Percentiles rank a stretch among this genome's conserved stretches.
Evolutionary conservation across 2,888 invertebrate genomes (phyloP).

Genomic region (Pyrrhia umbra): DNA sequence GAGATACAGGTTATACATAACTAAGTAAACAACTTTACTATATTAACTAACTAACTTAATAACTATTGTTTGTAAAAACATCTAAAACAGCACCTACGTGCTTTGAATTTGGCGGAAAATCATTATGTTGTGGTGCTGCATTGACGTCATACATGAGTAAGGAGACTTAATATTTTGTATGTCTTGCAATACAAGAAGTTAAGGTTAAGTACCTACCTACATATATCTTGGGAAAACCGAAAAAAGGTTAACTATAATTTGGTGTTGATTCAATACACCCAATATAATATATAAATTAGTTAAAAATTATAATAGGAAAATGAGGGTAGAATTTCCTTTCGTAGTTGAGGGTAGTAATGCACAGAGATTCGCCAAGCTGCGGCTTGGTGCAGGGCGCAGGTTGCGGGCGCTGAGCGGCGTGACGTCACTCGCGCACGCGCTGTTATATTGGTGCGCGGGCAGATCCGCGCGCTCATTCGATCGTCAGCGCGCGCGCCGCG

Average conservation of each 20-base stretch:
- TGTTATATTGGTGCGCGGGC: constrained; percentile 76
- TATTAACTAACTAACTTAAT: constrained; percentile 10
- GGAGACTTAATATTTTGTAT: background rate
- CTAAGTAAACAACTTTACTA: background rate
- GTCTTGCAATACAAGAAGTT: background rate
- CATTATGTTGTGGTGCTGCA: background rate
- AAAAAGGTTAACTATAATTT: too few species aligned
- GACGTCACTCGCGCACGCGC: constrained; percentile 72
- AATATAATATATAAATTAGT: too few species aligned
- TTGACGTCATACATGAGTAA: constrained; percentile 20
- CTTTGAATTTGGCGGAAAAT: constrained; percentile 42
- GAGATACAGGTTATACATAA: too few species aligned
- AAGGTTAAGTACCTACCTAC: background rate
- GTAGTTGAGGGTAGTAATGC: background rate
- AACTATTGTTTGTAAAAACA: constrained; percentile 20
- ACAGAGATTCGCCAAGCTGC: constrained; percentile 13
- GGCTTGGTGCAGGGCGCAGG: constrained; percentile 51
- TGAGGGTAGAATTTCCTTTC: background rate
- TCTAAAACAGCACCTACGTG: constrained; percentile 37
- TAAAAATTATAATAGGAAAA: too few species aligned
- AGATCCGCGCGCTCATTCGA: constrained; percentile 78
- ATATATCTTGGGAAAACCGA: too few species aligned
- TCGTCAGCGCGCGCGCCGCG: constrained; percentile 78
- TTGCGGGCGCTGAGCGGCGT: constrained; percentile 54
- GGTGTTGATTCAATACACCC: too few species aligned